Evolutionary conservation across 2,888 invertebrate genomes (phyloP), one percentile per base, ranked within the genome.

Genomic region (Dilophus febrilis): DNA sequence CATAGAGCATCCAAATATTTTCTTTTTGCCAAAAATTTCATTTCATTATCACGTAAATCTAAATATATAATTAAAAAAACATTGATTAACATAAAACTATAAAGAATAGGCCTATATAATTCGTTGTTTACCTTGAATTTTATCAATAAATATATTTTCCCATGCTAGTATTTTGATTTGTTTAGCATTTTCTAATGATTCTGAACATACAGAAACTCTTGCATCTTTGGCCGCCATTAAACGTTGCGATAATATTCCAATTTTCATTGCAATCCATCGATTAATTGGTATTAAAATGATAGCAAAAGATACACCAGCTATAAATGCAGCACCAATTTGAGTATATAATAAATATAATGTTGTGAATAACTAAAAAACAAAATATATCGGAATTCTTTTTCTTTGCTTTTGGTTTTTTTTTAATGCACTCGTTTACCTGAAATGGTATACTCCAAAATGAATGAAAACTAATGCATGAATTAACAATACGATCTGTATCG

Each of bases 1-100:
- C 97, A 98, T 44, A 92, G 64, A 1, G 97, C 97, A 65, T 98
- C 97, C 47, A 98, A 63, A 62, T 95, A 97, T 66, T 98, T 97
- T 44, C 92, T 71, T 8, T 80, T 77, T 48, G 78, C 77, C 42
- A 94, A 62, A 56, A 79, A 82, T 42, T 72, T 71, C 37, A 94
- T 57, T 65, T 94, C 92, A 33, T 66, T 64, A 16, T 64, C 64
- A 36, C 85, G 71, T 14, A 74, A 62, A 48, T 69, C 81, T 82
- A 51, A 38, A 58, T 56, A n/a, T n/a, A n/a, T n/a, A n/a, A n/a
- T n/a, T n/a, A n/a, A n/a, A n/a, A n/a, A n/a, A n/a, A n/a, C n/a
- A n/a, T n/a, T n/a, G n/a, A n/a, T n/a, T n/a, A n/a, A n/a, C n/a
- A n/a, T n/a, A n/a, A n/a, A n/a, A n/a, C n/a, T n/a, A n/a, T n/a